Evolutionary conservation across 2,797 vertebrate species (phyloP).

Genomic region (Pseudotriccus pelzelni): DNA sequence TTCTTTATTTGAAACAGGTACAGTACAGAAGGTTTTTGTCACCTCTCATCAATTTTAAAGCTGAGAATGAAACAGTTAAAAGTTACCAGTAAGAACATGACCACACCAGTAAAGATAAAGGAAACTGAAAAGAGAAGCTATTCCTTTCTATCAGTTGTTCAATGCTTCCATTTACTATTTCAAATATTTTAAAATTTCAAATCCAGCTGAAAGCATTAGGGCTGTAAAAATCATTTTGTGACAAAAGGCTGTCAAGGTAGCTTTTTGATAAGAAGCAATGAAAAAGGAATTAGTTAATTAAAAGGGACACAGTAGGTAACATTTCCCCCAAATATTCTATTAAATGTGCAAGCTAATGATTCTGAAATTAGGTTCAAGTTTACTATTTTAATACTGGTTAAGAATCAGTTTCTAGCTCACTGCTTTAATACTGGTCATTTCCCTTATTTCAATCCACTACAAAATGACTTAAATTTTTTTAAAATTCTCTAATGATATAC

Average conservation of each 20-base stretch:
- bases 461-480: too few species aligned
- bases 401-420: background rate
- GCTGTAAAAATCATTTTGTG: background rate
- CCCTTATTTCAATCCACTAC: background rate
- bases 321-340: background rate
- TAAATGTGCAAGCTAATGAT: background rate
- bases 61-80: background rate
- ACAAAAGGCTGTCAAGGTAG: background rate
- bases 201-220: background rate
- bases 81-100: background rate
- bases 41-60: background rate
- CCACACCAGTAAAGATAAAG: background rate
- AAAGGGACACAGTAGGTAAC: background rate
- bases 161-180: background rate
- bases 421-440: background rate
- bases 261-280: background rate
- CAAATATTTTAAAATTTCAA: background rate
- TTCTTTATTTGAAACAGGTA: background rate
- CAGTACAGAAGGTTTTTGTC: background rate
- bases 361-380: background rate
- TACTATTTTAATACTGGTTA: background rate
- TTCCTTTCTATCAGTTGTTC: background rate
- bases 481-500: too few species aligned
- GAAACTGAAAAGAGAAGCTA: background rate
- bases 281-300: background rate